These are phyloP conservation scores for Selene dorsalis DNA, from an alignment of 2,797 vertebrate genomes.

Conservation along the genomic window DNA sequence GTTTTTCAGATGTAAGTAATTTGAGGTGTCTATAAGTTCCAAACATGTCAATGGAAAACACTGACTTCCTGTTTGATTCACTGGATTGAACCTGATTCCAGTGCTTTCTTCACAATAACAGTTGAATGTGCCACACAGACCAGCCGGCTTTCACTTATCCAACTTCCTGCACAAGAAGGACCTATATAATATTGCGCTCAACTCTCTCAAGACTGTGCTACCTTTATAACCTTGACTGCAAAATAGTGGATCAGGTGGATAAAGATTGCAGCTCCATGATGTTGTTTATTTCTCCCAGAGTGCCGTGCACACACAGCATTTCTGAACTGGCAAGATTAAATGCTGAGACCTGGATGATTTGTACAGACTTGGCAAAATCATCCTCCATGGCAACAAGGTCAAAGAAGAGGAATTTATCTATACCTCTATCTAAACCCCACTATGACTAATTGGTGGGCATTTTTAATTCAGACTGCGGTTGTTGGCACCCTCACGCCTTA, in stretches of 20 bases:
- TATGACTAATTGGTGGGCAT: slow-evolving; percentile 54
- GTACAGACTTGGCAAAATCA: slow-evolving; percentile 54
- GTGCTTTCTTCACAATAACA: slow-evolving; percentile 28
- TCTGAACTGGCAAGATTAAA: slow-evolving; percentile 65
- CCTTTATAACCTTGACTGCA: slow-evolving; percentile 67
- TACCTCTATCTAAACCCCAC: slow-evolving; percentile 27
- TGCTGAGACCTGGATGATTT: slow-evolving; percentile 58
- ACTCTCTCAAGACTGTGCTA: slow-evolving; percentile 49
- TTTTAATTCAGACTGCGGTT: slow-evolving; percentile 44
- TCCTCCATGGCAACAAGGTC: slow-evolving; percentile 62
- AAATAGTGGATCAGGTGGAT: slow-evolving; percentile 65
- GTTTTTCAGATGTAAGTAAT: no score
- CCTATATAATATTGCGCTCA: slow-evolving; percentile 32
- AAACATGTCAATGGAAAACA: slow-evolving; percentile 1
- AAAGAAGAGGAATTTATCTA: slow-evolving; percentile 50
- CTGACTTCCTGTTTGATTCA: slow-evolving; percentile 1
- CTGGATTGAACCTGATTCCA: neutral
- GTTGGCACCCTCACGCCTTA: slow-evolving; percentile 11
- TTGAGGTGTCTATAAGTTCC: neutral
- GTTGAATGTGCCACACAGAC: slow-evolving; percentile 25
- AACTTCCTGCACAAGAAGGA: slow-evolving; percentile 16
- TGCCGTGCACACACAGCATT: slow-evolving; percentile 61
- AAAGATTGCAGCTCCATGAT: slow-evolving; percentile 61
- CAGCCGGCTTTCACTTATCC: slow-evolving; percentile 12
- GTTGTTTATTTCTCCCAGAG: slow-evolving; percentile 66